Base-by-base conservation (phyloP, 2,797 vertebrate genomes). In the Aulostomus chinensis region DNA sequence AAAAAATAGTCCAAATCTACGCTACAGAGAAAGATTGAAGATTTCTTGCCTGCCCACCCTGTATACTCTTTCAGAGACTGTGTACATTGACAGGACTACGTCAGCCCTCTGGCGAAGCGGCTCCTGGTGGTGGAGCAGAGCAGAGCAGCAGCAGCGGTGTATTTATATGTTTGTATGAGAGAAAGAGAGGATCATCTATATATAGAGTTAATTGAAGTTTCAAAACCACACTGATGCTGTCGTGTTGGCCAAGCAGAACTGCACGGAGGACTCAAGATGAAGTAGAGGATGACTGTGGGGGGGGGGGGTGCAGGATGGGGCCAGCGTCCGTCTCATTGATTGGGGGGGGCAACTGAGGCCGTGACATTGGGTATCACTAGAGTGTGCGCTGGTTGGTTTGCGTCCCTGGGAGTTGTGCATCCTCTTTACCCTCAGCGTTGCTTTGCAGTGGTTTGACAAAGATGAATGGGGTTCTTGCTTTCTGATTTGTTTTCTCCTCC, bases 131-230 rank as follows among this genome's bases (percentile, higher is more conserved):
- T 70, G 78, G 74, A 67, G 78, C 78, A 62, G 73, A 68, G 74
- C n/a, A n/a, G n/a, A n/a, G n/a, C n/a, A n/a, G n/a, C 82, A 81
- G 78, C 64, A 58, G 81, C 80, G 88, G 82, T 88, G 85, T 91
- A 89, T 92, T 89, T 91, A 89, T 88, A 86, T 89, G 89, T 92
- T 88, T 89, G 81, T 90, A 88, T 82, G 76, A 85, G 66, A 85
- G 66, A 85, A 65, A 85, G 66, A 83, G 65, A 84, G 74, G 75
- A 83, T 81, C 81, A 78, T 84, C 67, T 87, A 82, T 86, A 89
- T 83, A 79, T 84, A 88, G 80, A 84, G 73, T 80, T 78, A 83
- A 86, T 69, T 78, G 47, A 50, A 42, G 17, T 30, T 26, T 29
- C 16, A 56, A 57, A 64, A 48, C 52, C 16, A 48, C 51, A 59